Percentiles rank a stretch among this genome's conserved stretches.
These are phyloP conservation scores for Drosophila macrospina DNA, from an alignment of 2,888 invertebrate species.

Conservation along the genomic window DNA sequence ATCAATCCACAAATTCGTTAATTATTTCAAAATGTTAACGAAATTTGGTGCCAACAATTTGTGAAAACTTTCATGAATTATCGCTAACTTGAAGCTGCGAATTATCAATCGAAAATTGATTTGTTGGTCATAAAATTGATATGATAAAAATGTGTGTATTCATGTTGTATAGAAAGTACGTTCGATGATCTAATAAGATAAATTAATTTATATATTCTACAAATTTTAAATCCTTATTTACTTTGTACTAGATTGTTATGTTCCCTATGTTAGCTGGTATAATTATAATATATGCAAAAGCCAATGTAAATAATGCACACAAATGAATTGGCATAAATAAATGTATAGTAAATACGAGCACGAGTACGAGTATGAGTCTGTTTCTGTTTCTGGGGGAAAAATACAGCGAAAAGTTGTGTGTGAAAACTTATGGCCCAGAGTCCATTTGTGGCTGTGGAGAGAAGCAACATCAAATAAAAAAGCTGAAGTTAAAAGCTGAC, in stretches of 20 bases:
- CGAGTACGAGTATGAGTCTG: neutral
- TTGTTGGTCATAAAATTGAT: neutral
- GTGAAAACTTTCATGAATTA: slow-evolving; percentile 6
- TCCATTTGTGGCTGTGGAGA: slow-evolving; percentile 4
- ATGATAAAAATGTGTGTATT: neutral
- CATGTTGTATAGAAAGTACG: neutral
- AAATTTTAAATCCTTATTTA: neutral
- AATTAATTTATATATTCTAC: neutral
- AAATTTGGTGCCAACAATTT: no score
- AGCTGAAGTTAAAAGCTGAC: slow-evolving; percentile 49
- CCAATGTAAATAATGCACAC: slow-evolving; percentile 21
- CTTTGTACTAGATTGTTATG: neutral
- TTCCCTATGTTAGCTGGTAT: neutral
- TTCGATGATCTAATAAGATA: neutral
- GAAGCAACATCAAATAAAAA: slow-evolving; percentile 25
- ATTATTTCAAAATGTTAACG: slow-evolving; percentile 19
- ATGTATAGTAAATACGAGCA: slow-evolving; percentile 36
- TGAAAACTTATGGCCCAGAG: slow-evolving; percentile 41
- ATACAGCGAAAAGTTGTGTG: slow-evolving; percentile 30
- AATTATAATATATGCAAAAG: slow-evolving; percentile 7
- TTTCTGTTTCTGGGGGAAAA: slow-evolving; percentile 23
- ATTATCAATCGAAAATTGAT: neutral
- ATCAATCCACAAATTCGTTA: neutral
- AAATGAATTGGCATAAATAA: slow-evolving; percentile 47
- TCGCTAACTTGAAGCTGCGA: neutral